These are phyloP conservation scores for Osmerus eperlanus DNA, from an alignment of 2,113 vertebrate genomes.

Conservation along the genomic window DNA sequence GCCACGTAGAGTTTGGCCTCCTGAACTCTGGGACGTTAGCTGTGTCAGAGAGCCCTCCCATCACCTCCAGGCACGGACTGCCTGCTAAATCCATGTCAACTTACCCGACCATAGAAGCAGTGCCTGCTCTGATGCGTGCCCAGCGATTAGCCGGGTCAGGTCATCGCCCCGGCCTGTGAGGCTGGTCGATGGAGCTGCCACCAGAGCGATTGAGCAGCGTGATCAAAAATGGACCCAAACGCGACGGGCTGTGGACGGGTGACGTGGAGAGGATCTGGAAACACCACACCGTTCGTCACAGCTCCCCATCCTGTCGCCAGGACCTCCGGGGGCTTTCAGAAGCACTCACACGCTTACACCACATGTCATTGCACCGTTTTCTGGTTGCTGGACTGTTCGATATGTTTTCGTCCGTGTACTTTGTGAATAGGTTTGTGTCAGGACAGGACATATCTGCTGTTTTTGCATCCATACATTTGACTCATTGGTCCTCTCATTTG, in stretches of 20 bases:
- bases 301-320: no score
- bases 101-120: slow-evolving; percentile 32
- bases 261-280: no score
- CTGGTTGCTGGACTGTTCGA: no score
- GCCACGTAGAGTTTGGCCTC: slow-evolving; percentile 51
- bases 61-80: slow-evolving; percentile 40
- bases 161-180: slow-evolving; percentile 6
- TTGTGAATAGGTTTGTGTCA: no score
- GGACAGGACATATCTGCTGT: no score
- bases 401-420: no score
- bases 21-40: slow-evolving; percentile 52
- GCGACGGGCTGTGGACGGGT: background rate
- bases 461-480: no score
- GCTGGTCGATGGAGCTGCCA: slow-evolving; percentile 36
- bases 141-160: slow-evolving; percentile 30
- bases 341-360: no score
- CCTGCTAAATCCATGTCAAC: slow-evolving; percentile 58
- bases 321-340: no score
- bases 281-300: no score
- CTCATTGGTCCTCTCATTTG: no score
- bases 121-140: slow-evolving; percentile 11
- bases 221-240: slow-evolving; percentile 41
- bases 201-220: slow-evolving; percentile 38
- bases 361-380: no score
- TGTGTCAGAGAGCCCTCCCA: slow-evolving; percentile 45